These are phyloP conservation scores for Daubentonia madagascariensis DNA, from an alignment of 2,113 vertebrate species.

Conservation along the genomic window DNA sequence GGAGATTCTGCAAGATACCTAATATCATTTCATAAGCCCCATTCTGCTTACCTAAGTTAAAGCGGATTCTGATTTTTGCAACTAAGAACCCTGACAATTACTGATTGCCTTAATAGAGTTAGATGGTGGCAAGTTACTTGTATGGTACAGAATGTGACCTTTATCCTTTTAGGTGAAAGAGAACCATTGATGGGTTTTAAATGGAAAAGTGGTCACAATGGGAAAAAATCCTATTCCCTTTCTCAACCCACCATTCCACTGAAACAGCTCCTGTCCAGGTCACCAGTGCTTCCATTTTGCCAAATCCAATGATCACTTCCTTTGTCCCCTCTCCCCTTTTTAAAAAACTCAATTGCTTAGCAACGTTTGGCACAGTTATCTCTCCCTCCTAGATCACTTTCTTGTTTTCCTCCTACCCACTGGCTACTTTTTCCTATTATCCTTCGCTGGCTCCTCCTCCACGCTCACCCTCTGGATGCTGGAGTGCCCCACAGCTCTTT, in stretches of 20 bases:
- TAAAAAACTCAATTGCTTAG: background rate
- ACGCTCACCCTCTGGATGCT: background rate
- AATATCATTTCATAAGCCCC: background rate
- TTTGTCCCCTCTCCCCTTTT: background rate
- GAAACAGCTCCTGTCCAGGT: background rate
- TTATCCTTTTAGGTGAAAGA: background rate
- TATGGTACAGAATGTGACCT: background rate
- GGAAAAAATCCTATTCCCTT: background rate
- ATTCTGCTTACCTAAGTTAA: background rate
- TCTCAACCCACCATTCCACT: background rate
- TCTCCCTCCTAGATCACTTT: background rate
- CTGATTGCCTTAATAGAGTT: background rate
- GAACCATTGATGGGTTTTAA: background rate
- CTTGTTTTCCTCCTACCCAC: background rate
- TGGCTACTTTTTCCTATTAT: background rate
- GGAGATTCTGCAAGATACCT: background rate
- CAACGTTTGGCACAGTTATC: background rate
- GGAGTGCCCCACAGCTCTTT: background rate
- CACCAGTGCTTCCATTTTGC: background rate
- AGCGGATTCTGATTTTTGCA: background rate
- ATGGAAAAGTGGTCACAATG: background rate
- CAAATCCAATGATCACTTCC: background rate
- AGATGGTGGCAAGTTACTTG: background rate
- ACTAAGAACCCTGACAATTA: background rate
- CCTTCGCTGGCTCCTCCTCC: background rate